Evolutionary conservation across 2,888 invertebrate species (phyloP), one percentile per base, ranked within the genome.

Genomic region (Sinelater perroti): DNA sequence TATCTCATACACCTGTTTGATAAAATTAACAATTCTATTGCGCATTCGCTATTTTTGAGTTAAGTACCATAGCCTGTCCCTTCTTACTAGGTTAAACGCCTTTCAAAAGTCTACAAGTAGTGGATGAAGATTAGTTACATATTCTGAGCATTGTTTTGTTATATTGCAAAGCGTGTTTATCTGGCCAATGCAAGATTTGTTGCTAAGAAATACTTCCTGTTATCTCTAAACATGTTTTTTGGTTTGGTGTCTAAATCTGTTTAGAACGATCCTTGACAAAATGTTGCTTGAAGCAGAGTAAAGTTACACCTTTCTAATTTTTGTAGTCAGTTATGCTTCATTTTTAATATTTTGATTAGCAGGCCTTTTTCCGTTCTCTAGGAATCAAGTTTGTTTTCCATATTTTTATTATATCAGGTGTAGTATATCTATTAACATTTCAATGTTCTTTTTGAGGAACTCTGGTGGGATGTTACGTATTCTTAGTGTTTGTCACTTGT

Each of bases 401-500:
- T n/a, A 30, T n/a, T 30, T 30, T n/a, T 3, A 30, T 11, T 30
- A n/a, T 30, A 30, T 8, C 3, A 11, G 30, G 11, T 30, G 10
- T 30, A 30, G n/a, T 30, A 7, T 24, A 30, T 30, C 30, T 30
- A 30, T n/a, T 30, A n/a, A 7, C 13, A 11, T 33, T 33, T 33
- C 10, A 11, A 33, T 33, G 4, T 11, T 3, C 16, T 33, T 16
- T 16, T 33, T 33, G 8, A 33, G 33, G 3, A 33, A 16, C 16
- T 11, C 33, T 13, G 33, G 33, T 33, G 33, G 33, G 14, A 33
- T 33, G 33, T 33, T 33, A 8, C 16, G 6, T 11, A 33, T 33
- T 13, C 14, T 3, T 33, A 8, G 14, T 11, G 14, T 8, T 4
- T 33, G 2, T 3, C 16, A 4, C 16, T 33, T 33, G 30, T 13